Evolutionary conservation across 2,888 invertebrate species (phyloP).

Genomic region (Cantharis flavilabris): DNA sequence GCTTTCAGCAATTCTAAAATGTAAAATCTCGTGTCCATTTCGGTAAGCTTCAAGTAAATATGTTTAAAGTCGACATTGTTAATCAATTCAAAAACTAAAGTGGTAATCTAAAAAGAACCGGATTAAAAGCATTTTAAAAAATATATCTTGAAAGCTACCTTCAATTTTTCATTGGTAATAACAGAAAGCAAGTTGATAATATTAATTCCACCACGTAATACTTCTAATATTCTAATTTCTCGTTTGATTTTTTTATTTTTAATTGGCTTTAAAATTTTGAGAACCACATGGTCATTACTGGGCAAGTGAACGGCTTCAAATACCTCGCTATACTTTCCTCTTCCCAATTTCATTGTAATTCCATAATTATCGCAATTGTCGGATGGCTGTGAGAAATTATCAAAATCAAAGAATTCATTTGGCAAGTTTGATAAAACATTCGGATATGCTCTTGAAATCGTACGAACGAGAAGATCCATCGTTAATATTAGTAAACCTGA

Average conservation of each 20-base stretch:
- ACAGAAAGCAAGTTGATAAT: constrained; percentile 48
- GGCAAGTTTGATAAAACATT: constrained; percentile 48
- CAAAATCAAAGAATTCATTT: constrained; percentile 50
- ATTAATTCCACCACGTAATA: constrained; percentile 50
- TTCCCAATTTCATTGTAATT: constrained; percentile 49
- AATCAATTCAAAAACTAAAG: constrained; percentile 51
- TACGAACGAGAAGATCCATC: constrained; percentile 32
- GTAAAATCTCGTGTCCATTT: constrained; percentile 53
- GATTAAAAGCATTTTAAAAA: background rate
- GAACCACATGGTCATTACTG: constrained; percentile 47
- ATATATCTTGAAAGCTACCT: background rate
- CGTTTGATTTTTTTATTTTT: constrained; percentile 52
- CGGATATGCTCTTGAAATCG: constrained; percentile 48
- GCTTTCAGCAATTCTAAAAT: constrained; percentile 56
- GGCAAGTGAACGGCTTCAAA: constrained; percentile 50
- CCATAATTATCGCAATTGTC: constrained; percentile 49
- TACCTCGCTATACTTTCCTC: constrained; percentile 55
- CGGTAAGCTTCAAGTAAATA: constrained; percentile 50
- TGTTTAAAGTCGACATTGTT: constrained; percentile 52
- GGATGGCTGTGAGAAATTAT: constrained; percentile 44
- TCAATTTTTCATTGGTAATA: constrained; percentile 38
- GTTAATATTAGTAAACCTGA: background rate
- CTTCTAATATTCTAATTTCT: constrained; percentile 54
- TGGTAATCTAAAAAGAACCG: constrained; percentile 40
- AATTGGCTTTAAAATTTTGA: constrained; percentile 54